Percentiles rank a stretch among this genome's conserved stretches.
These are phyloP conservation scores for Dromaius novaehollandiae DNA, from an alignment of 2,113 vertebrate species.

Conservation along the genomic window DNA sequence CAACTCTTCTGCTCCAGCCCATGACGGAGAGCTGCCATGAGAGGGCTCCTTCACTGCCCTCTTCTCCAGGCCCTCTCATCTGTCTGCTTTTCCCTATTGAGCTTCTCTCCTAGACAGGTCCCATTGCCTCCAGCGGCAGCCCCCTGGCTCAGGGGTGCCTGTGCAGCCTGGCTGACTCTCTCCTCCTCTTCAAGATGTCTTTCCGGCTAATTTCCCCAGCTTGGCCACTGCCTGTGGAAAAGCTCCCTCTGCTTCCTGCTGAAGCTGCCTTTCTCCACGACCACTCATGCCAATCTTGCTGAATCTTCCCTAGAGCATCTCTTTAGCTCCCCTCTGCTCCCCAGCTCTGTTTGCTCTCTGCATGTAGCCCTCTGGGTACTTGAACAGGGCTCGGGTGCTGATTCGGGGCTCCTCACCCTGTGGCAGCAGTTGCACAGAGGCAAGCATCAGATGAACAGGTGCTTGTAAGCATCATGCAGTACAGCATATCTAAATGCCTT, in stretches of 20 bases:
- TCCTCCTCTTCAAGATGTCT: neutral
- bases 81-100: neutral
- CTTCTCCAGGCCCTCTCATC: neutral
- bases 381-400: neutral
- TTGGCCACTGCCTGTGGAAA: neutral
- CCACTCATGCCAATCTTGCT: too few relatives aligned
- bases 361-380: fast-evolving
- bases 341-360: neutral
- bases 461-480: neutral
- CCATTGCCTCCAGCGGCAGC: neutral
- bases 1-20: neutral
- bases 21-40: neutral
- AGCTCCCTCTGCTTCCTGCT: neutral
- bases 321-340: neutral
- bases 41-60: neutral
- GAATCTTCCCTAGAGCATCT: neutral
- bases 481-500: neutral
- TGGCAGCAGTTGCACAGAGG: neutral
- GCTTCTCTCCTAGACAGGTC: neutral
- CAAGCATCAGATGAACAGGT: fast-evolving
- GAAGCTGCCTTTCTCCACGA: neutral
- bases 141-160: neutral
- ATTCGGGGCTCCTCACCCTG: neutral
- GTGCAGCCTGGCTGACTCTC: neutral
- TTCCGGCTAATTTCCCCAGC: neutral